A percentile compares a stretch with the other conserved stretches of the same genome.
Evolutionary conservation across 2,888 invertebrate species (phyloP).

Genomic region (Fragum whitleyi): DNA sequence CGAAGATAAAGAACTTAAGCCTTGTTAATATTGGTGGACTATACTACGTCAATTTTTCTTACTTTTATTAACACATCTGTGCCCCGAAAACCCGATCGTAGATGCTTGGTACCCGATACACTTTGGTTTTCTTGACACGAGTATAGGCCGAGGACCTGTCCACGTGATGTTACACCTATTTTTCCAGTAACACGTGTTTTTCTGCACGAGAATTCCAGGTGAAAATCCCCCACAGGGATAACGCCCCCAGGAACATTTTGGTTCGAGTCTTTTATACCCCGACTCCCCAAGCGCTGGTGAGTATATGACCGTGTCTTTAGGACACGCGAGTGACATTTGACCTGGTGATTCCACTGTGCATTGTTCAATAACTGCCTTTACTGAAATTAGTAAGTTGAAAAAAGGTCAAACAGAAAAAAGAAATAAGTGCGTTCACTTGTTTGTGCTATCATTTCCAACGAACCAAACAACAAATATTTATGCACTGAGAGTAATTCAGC

Average conservation of each 20-base stretch:
- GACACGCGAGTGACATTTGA: slow-evolving; percentile 43
- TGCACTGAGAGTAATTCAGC: no score
- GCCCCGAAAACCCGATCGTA: slow-evolving; percentile 50
- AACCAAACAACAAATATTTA: no score
- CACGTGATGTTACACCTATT: slow-evolving; percentile 60
- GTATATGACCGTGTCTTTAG: slow-evolving; percentile 52
- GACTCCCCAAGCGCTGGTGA: slow-evolving; percentile 49
- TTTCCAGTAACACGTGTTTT: slow-evolving; percentile 67
- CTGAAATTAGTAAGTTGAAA: no score
- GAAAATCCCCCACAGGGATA: slow-evolving; percentile 62
- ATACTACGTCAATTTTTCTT: neutral
- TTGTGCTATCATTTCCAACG: no score
- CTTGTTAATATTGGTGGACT: no score
- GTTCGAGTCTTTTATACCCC: slow-evolving; percentile 37
- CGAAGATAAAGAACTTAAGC: no score
- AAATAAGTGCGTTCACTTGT: no score
- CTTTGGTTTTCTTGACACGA: slow-evolving; percentile 34
- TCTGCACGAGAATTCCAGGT: slow-evolving; percentile 58
- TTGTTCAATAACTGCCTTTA: slow-evolving; percentile 54
- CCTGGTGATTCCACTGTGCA: slow-evolving; percentile 35
- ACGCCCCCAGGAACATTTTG: slow-evolving; percentile 38
- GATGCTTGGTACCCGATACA: slow-evolving; percentile 61
- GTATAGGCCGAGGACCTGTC: slow-evolving; percentile 48
- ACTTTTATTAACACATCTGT: slow-evolving; percentile 66
- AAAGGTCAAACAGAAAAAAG: no score